Percentiles rank a stretch among this genome's conserved stretches.
Conservation (phyloP, 1,140 invertebrate genomes). For the Anastrepha ludens region DNA sequence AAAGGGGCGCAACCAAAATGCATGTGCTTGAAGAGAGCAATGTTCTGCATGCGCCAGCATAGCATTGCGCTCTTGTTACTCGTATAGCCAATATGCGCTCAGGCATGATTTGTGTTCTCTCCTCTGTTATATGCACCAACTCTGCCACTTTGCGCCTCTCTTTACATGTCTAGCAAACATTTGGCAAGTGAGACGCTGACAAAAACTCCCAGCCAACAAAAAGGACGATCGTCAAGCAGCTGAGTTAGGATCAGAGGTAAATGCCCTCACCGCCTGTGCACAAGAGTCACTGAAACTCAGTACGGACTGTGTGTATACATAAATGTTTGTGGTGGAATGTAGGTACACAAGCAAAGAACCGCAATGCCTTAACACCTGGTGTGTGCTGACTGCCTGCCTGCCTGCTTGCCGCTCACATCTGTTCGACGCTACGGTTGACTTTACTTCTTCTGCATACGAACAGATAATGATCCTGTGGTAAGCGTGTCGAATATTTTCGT, state of each 20-base stretch:
- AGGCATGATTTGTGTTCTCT: no score
- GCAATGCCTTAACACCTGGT: constrained; percentile 11
- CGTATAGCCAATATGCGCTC: no score
- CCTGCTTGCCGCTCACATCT: not conserved
- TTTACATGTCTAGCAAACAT: no score
- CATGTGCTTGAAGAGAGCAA: no score
- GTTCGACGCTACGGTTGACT: not conserved
- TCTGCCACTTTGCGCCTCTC: no score
- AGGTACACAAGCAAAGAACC: not conserved
- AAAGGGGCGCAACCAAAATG: no score
- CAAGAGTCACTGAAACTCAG: not conserved
- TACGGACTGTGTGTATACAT: not conserved
- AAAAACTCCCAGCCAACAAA: no score
- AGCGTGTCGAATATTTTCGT: not conserved
- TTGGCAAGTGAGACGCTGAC: no score
- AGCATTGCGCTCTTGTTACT: no score
- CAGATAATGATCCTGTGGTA: not conserved
- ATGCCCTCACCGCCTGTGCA: not conserved
- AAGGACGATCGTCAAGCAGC: not conserved
- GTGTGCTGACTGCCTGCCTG: not conserved
- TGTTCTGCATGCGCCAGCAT: no score
- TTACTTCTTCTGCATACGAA: not conserved
- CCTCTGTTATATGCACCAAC: no score
- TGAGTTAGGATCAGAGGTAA: not conserved
- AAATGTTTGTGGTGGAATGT: not conserved